phyloP scores from a whole-genome alignment of 2,113 vertebrate genomes.

The Mustela nigripes region DNA sequence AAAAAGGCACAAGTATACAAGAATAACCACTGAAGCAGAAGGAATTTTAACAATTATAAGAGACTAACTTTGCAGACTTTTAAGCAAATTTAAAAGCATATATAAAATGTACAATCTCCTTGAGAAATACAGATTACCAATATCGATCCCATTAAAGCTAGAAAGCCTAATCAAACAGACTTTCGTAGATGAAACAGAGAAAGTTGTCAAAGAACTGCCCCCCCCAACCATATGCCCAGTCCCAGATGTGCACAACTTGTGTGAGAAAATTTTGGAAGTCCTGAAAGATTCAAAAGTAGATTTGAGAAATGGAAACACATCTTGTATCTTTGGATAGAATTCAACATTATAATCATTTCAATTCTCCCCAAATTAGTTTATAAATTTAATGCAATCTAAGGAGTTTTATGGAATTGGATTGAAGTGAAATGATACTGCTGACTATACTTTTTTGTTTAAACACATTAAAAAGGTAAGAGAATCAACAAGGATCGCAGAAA shows the following conservation, averaged over 20 bases:
- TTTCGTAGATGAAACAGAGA: background rate
- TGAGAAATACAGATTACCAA: background rate
- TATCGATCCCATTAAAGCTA: background rate
- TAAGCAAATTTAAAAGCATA: background rate
- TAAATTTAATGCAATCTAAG: background rate
- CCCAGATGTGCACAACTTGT: background rate
- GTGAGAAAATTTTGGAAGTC: background rate
- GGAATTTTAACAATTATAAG: background rate
- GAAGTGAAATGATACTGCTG: background rate
- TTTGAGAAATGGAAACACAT: background rate
- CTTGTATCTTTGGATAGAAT: background rate
- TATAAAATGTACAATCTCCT: background rate
- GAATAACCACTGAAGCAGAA: background rate
- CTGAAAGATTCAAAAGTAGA: conserved; percentile 23
- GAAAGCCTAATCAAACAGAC: background rate
- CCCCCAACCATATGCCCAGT: background rate
- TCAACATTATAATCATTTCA: background rate
- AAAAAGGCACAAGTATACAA: background rate
- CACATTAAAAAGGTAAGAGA: background rate
- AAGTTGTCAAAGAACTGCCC: background rate
- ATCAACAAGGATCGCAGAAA: background rate
- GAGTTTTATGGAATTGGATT: background rate
- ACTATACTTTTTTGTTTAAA: background rate
- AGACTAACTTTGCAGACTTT: background rate
- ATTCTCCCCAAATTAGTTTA: background rate